Conservation (phyloP, 2,113 vertebrate species). For the Albula goreensis region DNA sequence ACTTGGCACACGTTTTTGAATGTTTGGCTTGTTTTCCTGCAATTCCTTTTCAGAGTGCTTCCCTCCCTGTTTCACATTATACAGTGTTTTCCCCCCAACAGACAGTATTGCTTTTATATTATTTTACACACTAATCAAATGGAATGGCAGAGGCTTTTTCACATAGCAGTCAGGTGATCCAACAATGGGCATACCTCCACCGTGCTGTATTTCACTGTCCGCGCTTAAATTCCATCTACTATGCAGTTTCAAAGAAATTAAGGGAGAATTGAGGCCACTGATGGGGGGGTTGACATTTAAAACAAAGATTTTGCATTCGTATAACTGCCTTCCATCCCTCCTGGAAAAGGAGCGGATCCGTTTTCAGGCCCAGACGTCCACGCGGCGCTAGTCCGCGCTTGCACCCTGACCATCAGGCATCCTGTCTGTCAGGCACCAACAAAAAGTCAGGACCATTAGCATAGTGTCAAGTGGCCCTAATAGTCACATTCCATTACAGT, state of each 20-base stretch:
- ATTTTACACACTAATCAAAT: slow-evolving; percentile 15
- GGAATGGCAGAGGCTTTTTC: not conserved
- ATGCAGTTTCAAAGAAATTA: slow-evolving; percentile 15
- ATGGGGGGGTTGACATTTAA: slow-evolving; percentile 24
- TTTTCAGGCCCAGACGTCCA: not conserved
- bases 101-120: slow-evolving; percentile 7
- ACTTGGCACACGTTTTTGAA: not conserved
- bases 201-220: not conserved
- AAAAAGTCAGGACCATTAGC: slow-evolving; percentile 80
- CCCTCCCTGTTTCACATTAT: not conserved
- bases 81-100: not conserved
- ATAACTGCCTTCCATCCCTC: slow-evolving; percentile 25
- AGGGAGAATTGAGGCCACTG: slow-evolving; percentile 6
- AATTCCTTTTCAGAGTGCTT: not conserved
- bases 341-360: not conserved
- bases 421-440: slow-evolving; percentile 51
- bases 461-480: slow-evolving; percentile 75
- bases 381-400: not conserved
- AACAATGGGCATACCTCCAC: not conserved
- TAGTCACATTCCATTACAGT: slow-evolving; percentile 84
- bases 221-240: slow-evolving; percentile 10
- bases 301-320: slow-evolving; percentile 20
- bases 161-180: slow-evolving; percentile 1
- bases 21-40: not conserved
- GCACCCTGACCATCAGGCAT: slow-evolving; percentile 41